Percentiles rank a stretch among this genome's conserved stretches.
These are phyloP conservation scores for Mayetiola destructor DNA, from an alignment of 2,888 invertebrate species.

Conservation along the genomic window DNA sequence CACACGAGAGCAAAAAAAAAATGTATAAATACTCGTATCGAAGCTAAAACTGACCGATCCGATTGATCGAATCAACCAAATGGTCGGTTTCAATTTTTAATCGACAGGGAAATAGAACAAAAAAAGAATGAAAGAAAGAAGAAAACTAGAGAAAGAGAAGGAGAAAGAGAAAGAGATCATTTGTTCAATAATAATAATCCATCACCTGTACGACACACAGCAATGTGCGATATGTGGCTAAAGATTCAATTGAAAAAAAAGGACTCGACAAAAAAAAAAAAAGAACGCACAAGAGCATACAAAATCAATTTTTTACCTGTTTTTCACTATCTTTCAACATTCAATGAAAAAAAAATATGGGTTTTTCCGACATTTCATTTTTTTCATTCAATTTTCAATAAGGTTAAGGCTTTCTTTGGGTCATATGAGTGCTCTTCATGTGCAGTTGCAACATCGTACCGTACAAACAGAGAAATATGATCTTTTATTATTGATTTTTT, in stretches of 20 bases:
- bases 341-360: no score
- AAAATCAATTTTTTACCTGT: conserved; percentile 9
- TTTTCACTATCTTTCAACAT: no score
- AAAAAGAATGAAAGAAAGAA: no score
- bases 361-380: neutral
- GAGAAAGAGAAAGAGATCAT: neutral
- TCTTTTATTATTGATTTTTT: conserved; percentile 11
- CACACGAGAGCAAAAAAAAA: neutral
- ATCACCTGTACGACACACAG: conserved; percentile 3
- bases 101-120: no score
- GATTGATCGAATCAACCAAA: neutral
- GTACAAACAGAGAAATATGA: conserved; percentile 5
- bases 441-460: neutral
- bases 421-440: neutral
- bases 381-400: neutral
- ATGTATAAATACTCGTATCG: no score
- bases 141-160: neutral
- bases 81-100: neutral
- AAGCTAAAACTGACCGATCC: neutral
- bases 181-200: neutral
- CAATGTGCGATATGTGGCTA: conserved; percentile 7
- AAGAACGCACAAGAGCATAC: neutral
- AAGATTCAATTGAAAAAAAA: neutral
- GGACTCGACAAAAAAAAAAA: conserved; percentile 1
- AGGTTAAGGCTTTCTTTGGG: neutral